These are phyloP conservation scores for Drosophila pseudoobscura DNA, from an alignment of 1,140 invertebrate genomes.

Conservation along the genomic window DNA sequence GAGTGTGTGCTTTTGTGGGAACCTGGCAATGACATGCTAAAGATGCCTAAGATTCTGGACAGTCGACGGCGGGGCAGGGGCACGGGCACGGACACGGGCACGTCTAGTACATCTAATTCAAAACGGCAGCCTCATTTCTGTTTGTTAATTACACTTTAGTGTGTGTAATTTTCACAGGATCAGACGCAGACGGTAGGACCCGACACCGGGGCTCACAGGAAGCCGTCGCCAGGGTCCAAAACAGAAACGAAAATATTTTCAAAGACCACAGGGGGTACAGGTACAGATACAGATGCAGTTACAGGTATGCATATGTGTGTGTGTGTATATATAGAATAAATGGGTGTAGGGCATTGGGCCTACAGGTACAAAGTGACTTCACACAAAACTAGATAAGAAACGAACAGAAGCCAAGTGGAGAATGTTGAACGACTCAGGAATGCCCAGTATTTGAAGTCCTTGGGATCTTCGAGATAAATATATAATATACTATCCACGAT, in stretches of 20 bases:
- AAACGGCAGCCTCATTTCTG: constrained; percentile 77
- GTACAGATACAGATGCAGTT: not conserved
- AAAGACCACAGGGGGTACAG: constrained; percentile 15
- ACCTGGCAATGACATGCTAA: constrained; percentile 55
- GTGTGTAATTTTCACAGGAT: constrained; percentile 79
- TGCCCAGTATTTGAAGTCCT: too few species aligned
- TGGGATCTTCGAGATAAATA: too few species aligned
- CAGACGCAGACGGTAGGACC: constrained; percentile 21
- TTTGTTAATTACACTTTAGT: constrained; percentile 78
- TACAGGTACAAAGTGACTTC: constrained; percentile 76
- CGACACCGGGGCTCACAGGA: constrained; percentile 52
- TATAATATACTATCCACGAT: too few species aligned
- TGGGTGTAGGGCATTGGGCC: constrained; percentile 32
- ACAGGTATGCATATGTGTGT: constrained; percentile 43
- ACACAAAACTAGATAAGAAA: constrained; percentile 70
- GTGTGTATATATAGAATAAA: not conserved
- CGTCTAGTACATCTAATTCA: constrained; percentile 52
- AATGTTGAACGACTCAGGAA: too few species aligned
- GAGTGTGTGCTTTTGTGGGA: too few species aligned
- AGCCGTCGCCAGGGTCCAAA: constrained; percentile 42
- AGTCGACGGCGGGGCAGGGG: not conserved
- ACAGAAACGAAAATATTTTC: constrained; percentile 10
- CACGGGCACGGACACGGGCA: constrained; percentile 7
- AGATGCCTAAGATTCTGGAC: constrained; percentile 44
- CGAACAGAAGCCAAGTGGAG: constrained; percentile 5